Evolutionary conservation across 30 jellyfish, hydroid and myxozoan genomes (phyloP), one percentile per base, ranked within the genome.

Genomic region (Clytia hemisphaerica): DNA sequence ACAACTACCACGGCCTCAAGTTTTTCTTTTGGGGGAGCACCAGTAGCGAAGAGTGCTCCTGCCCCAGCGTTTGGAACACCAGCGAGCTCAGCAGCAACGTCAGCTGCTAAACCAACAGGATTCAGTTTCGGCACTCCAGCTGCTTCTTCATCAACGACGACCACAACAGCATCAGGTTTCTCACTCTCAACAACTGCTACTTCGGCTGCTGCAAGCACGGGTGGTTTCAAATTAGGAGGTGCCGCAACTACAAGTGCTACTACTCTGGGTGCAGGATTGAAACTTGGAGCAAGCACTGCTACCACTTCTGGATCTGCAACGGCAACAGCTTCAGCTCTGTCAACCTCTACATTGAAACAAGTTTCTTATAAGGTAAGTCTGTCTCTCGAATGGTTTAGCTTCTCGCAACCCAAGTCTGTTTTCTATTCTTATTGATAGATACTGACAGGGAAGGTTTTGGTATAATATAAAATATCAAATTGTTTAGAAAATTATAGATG

Each of bases 361-460:
- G 49, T 69, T 70, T 69, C 81, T 10, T 69, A 40, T 48, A 69
- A 69, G 81, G 81, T 69, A 45, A 14, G 32, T n/a, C n/a, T n/a
- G n/a, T n/a, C n/a, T n/a, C n/a, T n/a, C n/a, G n/a, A n/a, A n/a
- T n/a, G n/a, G n/a, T n/a, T n/a, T n/a, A n/a, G n/a, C n/a, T n/a
- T n/a, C n/a, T n/a, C n/a, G n/a, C n/a, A n/a, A n/a, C n/a, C n/a
- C n/a, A n/a, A n/a, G n/a, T n/a, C n/a, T n/a, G n/a, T n/a, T n/a
- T 42, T 42, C 12, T 42, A 42, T 42, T 12, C n/a, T 10, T 42
- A n/a, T 42, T 10, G 12, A 42, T 42, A 42, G n/a, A 42, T 10
- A 10, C n/a, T 42, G n/a, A n/a, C n/a, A 42, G n/a, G 53, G n/a
- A 42, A n/a, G 53, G n/a, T 12, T 42, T 42, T 42, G n/a, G 53